Conservation (phyloP, 2,113 vertebrate genomes). For the Anser brachyrhynchus region DNA sequence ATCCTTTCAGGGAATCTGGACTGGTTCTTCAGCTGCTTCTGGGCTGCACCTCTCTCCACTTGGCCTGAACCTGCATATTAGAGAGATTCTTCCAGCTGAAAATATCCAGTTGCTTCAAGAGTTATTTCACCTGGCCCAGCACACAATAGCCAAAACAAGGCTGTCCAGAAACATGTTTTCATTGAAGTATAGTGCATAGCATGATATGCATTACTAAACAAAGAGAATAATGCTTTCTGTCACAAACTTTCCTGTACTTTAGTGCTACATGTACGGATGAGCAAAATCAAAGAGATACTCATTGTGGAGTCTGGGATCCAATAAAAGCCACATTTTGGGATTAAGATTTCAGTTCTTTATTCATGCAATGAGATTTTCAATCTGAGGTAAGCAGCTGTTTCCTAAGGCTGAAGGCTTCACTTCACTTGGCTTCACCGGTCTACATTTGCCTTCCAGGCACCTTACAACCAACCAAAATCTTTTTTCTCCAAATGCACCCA, state of each 20-base stretch:
- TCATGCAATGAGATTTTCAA: neutral
- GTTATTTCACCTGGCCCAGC: neutral
- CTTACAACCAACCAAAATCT: neutral
- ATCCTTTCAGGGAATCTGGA: neutral
- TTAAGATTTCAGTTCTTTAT: neutral
- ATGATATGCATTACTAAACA: neutral
- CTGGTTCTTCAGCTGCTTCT: neutral
- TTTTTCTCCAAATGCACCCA: neutral
- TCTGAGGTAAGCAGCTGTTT: neutral
- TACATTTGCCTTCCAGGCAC: neutral
- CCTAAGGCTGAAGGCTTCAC: accelerated
- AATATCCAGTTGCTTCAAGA: neutral
- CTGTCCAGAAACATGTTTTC: neutral
- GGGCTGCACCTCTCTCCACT: neutral
- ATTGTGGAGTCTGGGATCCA: neutral
- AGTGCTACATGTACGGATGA: neutral
- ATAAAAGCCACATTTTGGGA: neutral
- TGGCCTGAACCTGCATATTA: neutral
- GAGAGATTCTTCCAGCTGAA: neutral
- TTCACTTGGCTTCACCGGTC: accelerated
- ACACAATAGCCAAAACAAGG: neutral
- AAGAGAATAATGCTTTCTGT: neutral
- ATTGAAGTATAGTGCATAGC: neutral
- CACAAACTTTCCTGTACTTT: neutral
- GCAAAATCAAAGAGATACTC: neutral